Conservation (phyloP, 2,797 vertebrate genomes). For the Neostethus bicornis region DNA sequence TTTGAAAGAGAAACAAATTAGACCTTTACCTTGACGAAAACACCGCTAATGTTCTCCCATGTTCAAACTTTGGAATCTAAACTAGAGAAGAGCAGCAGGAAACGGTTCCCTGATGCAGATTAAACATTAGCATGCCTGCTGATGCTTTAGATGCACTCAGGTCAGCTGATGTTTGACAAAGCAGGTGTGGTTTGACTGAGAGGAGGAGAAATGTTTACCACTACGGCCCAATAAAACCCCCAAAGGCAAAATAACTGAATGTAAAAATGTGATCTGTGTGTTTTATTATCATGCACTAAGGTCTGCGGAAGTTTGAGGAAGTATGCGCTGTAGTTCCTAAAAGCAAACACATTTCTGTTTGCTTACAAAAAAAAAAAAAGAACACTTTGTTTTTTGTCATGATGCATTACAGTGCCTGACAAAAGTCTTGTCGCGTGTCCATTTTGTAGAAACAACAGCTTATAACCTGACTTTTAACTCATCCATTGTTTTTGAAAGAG, state of each 20-base stretch:
- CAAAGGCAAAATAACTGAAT: neutral
- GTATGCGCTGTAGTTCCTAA: neutral
- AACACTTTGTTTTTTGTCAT: too few species aligned
- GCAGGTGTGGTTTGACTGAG: slow-evolving; percentile 63
- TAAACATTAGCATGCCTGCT: slow-evolving; percentile 79
- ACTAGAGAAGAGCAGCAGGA: slow-evolving; percentile 3
- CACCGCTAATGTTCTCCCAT: neutral
- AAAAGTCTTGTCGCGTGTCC: too few species aligned
- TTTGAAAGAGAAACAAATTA: slow-evolving; percentile 28
- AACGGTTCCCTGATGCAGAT: slow-evolving; percentile 54
- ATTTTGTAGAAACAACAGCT: too few species aligned
- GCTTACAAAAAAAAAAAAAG: neutral
- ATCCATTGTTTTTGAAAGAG: too few species aligned
- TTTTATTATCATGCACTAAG: neutral
- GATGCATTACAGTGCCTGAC: too few species aligned
- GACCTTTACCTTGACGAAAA: slow-evolving; percentile 38
- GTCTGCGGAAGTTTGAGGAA: neutral
- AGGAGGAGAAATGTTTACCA: slow-evolving; percentile 63
- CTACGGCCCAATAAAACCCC: slow-evolving; percentile 10
- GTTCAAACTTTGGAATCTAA: slow-evolving; percentile 10
- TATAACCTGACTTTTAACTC: too few species aligned
- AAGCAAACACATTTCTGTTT: neutral
- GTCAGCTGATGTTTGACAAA: slow-evolving; percentile 70
- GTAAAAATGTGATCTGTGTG: neutral
- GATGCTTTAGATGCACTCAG: slow-evolving; percentile 40